phyloP scores from a whole-genome alignment of 2,888 invertebrate species.

The Spisula solida region DNA sequence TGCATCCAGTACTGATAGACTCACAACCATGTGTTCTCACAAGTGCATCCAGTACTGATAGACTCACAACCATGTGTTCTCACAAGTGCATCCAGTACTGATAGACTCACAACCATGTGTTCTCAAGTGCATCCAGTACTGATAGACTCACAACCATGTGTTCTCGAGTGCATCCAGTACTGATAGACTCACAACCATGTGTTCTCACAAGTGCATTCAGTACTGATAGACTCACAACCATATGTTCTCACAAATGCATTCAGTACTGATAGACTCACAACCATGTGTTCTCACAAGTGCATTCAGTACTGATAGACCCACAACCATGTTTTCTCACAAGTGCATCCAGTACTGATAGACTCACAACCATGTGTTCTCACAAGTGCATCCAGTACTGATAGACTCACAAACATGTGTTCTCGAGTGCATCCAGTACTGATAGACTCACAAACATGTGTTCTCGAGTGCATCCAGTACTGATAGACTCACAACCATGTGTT shows the following conservation, averaged over 20 bases:
- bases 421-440: neutral
- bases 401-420: neutral
- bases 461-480: no score
- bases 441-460: no score
- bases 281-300: no score
- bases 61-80: neutral
- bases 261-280: neutral
- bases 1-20: neutral
- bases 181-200: no score
- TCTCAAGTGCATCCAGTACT: no score
- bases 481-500: neutral
- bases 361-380: no score
- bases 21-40: no score
- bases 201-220: no score
- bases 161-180: neutral
- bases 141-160: neutral
- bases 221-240: neutral
- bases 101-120: no score
- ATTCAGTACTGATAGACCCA: neutral
- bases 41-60: no score
- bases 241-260: conserved; percentile 5
- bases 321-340: neutral
- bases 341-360: neutral
- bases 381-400: no score
- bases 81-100: neutral